These are phyloP conservation scores for Aplocera efformata DNA, from an alignment of 2,888 invertebrate species.

Conservation along the genomic window DNA sequence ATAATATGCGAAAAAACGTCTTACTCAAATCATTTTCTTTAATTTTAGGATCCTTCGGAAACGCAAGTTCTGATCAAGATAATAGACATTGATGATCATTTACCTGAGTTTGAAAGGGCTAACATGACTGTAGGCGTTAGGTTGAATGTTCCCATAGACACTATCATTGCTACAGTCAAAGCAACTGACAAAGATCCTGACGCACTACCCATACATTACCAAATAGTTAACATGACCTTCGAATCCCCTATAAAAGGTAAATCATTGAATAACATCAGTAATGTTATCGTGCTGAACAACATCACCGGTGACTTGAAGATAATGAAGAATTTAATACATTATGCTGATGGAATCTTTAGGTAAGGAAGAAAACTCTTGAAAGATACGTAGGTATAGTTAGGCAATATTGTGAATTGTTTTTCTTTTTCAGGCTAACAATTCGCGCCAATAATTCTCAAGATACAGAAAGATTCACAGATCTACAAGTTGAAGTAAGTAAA, in stretches of 20 bases:
- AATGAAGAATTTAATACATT: conserved; percentile 82
- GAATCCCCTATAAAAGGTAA: conserved; percentile 69
- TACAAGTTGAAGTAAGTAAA: conserved; percentile 67
- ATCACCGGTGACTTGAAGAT: conserved; percentile 86
- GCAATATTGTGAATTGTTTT: background rate
- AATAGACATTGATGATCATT: conserved; percentile 87
- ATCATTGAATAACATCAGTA: conserved; percentile 66
- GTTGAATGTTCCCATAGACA: conserved; percentile 87
- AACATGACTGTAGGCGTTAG: conserved; percentile 86
- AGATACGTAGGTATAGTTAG: too few species aligned
- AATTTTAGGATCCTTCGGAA: conserved; percentile 83
- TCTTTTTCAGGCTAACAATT: conserved; percentile 62
- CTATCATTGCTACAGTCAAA: conserved; percentile 83
- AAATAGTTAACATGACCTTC: conserved; percentile 81
- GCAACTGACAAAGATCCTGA: conserved; percentile 86
- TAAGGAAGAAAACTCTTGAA: conserved; percentile 29
- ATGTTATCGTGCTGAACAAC: conserved; percentile 83
- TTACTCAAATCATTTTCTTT: too few species aligned
- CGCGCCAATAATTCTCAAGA: conserved; percentile 83
- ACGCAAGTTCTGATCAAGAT: conserved; percentile 83
- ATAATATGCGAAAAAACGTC: too few species aligned
- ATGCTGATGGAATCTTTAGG: conserved; percentile 84
- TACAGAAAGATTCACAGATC: conserved; percentile 73
- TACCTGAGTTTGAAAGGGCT: conserved; percentile 83
- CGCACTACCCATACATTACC: conserved; percentile 83